A percentile compares a stretch with the other conserved stretches of the same genome.
Evolutionary conservation across 1,140 invertebrate genomes (phyloP).

Genomic region (Eumeta japonica): DNA sequence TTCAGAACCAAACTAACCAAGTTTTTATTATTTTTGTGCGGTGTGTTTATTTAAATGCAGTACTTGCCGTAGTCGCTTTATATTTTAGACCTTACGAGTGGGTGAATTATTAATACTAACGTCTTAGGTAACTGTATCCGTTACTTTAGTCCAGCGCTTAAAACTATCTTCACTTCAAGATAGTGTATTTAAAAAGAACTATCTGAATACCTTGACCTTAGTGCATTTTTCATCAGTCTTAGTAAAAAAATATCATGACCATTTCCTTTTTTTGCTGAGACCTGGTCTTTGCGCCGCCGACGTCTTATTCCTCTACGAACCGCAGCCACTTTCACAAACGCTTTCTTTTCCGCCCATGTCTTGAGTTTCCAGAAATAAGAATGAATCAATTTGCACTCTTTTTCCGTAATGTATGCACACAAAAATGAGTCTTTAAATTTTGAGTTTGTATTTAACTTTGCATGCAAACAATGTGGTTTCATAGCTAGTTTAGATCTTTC

Average conservation of each 20-base stretch:
- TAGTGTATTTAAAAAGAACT: constrained; percentile 4
- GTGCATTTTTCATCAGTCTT: not conserved
- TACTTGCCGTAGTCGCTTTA: no score
- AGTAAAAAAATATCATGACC: not conserved
- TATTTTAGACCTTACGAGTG: no score
- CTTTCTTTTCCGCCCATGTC: constrained; percentile 1
- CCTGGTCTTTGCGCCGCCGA: not conserved
- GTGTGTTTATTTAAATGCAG: no score
- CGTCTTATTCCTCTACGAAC: constrained; percentile 3
- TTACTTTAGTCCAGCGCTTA: not conserved
- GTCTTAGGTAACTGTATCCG: not conserved
- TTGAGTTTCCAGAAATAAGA: constrained; percentile 1
- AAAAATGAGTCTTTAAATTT: not conserved
- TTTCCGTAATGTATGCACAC: not conserved
- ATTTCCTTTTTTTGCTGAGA: not conserved
- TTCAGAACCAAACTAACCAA: not conserved
- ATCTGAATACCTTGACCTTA: not conserved
- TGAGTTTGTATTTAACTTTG: not conserved
- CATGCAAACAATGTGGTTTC: not conserved
- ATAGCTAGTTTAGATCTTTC: not conserved
- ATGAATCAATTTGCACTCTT: not conserved
- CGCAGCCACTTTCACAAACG: not conserved
- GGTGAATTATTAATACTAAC: no score
- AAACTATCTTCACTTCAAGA: not conserved
- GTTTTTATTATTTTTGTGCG: not conserved